These are phyloP conservation scores for Bugulina stolonifera DNA, from an alignment of 2,888 invertebrate species.

Conservation along the genomic window DNA sequence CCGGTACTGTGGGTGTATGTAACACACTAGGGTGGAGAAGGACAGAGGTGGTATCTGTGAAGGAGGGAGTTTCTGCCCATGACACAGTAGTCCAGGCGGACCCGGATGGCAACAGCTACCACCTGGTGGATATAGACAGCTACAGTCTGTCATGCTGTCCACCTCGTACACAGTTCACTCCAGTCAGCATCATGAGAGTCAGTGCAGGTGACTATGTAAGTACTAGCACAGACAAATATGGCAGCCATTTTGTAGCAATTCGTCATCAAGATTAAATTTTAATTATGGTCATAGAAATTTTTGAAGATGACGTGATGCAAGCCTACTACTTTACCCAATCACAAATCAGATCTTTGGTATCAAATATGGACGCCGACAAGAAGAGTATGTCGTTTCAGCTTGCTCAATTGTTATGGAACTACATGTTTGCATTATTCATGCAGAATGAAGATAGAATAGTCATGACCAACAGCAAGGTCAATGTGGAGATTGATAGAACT, in stretches of 20 bases:
- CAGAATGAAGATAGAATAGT: constrained; percentile 27
- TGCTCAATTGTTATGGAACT: too few species aligned
- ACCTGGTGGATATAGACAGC: background rate
- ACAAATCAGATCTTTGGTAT: too few species aligned
- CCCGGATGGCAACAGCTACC: constrained; percentile 32
- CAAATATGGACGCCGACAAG: too few species aligned
- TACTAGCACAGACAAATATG: too few species aligned
- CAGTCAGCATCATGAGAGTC: background rate
- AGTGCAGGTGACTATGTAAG: background rate
- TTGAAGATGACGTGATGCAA: too few species aligned
- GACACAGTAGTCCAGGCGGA: constrained; percentile 34
- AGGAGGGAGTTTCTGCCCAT: too few species aligned
- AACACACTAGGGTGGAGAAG: constrained; percentile 41
- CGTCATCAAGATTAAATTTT: too few species aligned
- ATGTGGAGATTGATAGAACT: constrained; percentile 34
- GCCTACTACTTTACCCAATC: too few species aligned
- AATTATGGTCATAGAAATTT: too few species aligned
- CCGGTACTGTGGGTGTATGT: constrained; percentile 27
- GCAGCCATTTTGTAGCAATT: too few species aligned
- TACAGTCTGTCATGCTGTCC: background rate
- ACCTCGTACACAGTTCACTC: background rate
- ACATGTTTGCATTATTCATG: too few species aligned
- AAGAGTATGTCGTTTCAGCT: too few species aligned
- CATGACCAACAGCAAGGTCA: constrained; percentile 35
- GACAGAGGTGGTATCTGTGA: constrained; percentile 35